phyloP scores from a whole-genome alignment of 1,140 invertebrate genomes.

The Thereuonema tuberculata region DNA sequence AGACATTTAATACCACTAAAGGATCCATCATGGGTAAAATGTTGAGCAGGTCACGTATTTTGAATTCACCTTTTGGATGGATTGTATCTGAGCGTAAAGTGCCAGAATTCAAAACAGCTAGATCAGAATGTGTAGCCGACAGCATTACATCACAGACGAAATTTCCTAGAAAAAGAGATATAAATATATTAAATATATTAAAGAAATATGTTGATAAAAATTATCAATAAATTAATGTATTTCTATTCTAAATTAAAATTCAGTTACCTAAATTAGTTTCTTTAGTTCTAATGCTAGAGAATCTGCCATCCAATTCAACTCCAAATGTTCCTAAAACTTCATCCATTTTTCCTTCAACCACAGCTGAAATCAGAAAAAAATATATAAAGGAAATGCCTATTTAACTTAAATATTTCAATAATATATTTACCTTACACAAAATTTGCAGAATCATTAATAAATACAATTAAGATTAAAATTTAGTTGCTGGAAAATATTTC shows the following conservation, averaged over 20 bases:
- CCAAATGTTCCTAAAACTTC: slow-evolving; percentile 63
- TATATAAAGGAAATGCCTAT: slow-evolving; percentile 4
- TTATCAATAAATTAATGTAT: too few relatives aligned
- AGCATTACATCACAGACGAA: slow-evolving; percentile 78
- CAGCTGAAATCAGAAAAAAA: slow-evolving; percentile 36
- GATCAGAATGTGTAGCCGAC: slow-evolving; percentile 63
- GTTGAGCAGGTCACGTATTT: slow-evolving; percentile 61
- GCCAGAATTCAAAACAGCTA: slow-evolving; percentile 73
- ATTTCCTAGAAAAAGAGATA: slow-evolving; percentile 44
- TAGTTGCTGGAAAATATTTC: too few relatives aligned
- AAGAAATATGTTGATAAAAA: neutral
- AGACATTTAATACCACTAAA: slow-evolving; percentile 51
- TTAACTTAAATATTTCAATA: neutral
- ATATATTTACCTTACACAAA: neutral
- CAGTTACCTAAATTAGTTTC: slow-evolving; percentile 60
- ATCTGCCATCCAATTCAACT: slow-evolving; percentile 69
- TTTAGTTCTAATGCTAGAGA: slow-evolving; percentile 55
- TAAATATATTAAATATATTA: slow-evolving; percentile 2
- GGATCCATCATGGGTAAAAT: slow-evolving; percentile 73
- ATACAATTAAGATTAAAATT: too few relatives aligned
- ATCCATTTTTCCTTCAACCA: slow-evolving; percentile 66
- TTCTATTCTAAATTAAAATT: too few relatives aligned
- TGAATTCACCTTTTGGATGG: slow-evolving; percentile 64
- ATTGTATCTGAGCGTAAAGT: slow-evolving; percentile 59
- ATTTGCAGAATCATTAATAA: too few relatives aligned